Percentiles rank a stretch among this genome's conserved stretches.
Conservation (phyloP, 1,140 invertebrate species). For the Drosophila tristis region DNA sequence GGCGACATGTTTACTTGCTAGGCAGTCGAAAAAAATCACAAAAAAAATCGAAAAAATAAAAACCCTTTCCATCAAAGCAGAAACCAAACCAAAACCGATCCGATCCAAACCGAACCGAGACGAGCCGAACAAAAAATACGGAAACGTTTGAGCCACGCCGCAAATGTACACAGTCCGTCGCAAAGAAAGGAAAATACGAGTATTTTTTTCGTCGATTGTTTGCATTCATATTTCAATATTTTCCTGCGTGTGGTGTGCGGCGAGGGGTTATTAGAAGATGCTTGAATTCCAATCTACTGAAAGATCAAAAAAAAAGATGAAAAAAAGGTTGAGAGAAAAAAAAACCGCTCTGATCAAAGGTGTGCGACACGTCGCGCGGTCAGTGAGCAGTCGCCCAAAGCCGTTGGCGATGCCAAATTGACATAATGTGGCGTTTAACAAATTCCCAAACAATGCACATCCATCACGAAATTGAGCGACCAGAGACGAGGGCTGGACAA, state of each 20-base stretch:
- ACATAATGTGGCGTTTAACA: constrained; percentile 83
- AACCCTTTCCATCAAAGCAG: constrained; percentile 36
- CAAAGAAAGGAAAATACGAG: constrained; percentile 37
- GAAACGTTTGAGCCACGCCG: constrained; percentile 49
- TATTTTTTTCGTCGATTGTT: constrained; percentile 35
- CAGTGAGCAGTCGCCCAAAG: constrained; percentile 2
- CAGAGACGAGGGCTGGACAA: constrained; percentile 20
- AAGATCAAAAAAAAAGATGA: constrained; percentile 41
- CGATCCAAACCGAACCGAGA: constrained; percentile 3
- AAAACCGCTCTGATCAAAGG: constrained; percentile 41
- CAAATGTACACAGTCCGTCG: constrained; percentile 27
- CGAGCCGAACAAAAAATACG: constrained; percentile 15
- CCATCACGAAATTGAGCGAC: constrained; percentile 35
- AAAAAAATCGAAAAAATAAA: constrained; percentile 31
- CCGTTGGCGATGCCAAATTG: constrained; percentile 67
- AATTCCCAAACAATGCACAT: constrained; percentile 65
- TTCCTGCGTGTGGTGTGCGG: constrained; percentile 37
- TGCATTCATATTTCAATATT: constrained; percentile 82
- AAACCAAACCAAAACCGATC: not conserved
- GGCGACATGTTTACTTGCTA: constrained; percentile 76
- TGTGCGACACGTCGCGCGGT: constrained; percentile 17
- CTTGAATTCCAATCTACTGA: constrained; percentile 41
- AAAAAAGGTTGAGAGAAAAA: constrained; percentile 37
- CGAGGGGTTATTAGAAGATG: constrained; percentile 58
- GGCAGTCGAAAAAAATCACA: constrained; percentile 34